These are phyloP conservation scores for Bombus polaris DNA, from an alignment of 1,140 invertebrate species.

Conservation along the genomic window DNA sequence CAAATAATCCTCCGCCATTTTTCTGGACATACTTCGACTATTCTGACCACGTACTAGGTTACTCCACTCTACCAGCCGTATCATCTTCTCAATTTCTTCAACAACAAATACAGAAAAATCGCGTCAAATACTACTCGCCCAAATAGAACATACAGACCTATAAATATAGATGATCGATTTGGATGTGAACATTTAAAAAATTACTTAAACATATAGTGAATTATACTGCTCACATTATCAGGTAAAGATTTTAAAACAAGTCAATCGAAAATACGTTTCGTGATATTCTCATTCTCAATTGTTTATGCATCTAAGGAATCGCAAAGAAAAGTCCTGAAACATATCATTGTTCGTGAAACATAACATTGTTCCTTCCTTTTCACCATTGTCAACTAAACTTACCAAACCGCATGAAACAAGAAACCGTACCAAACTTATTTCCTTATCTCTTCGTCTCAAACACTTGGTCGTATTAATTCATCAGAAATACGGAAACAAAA, in stretches of 20 bases:
- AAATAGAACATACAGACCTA: no score
- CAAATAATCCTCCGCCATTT: background rate
- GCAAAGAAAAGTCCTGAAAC: no score
- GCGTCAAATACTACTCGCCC: no score
- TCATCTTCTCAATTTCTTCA: background rate
- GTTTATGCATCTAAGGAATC: no score
- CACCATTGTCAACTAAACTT: background rate
- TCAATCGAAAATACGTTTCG: no score
- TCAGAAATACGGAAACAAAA: background rate
- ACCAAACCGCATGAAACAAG: background rate
- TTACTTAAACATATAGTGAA: no score
- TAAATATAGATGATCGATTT: no score
- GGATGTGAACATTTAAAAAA: no score
- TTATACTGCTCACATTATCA: no score
- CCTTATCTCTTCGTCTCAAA: background rate
- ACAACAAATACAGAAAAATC: background rate
- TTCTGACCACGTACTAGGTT: background rate
- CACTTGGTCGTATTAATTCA: background rate
- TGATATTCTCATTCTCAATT: no score
- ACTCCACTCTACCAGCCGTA: background rate
- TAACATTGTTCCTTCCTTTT: no score
- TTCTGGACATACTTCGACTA: background rate
- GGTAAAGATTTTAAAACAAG: no score
- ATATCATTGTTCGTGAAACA: background rate
- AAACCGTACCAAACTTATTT: background rate